These are phyloP conservation scores for Tenebrosternarchus preto DNA, from an alignment of 2,113 vertebrate species.

Conservation along the genomic window DNA sequence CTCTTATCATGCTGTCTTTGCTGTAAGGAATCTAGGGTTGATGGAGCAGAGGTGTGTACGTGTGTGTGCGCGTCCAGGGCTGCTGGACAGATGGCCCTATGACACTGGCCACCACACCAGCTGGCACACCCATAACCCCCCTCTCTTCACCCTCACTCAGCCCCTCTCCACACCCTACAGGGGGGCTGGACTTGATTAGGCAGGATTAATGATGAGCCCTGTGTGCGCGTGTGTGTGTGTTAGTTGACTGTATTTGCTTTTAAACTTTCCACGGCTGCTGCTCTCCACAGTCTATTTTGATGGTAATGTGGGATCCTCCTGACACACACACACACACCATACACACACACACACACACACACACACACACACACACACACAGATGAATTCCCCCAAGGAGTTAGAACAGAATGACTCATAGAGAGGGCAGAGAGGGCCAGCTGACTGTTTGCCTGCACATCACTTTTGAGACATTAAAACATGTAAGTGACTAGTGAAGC, in stretches of 20 bases:
- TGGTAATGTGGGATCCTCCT: constrained; percentile 65
- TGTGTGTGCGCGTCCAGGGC: constrained; percentile 21
- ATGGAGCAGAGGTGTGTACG: constrained; percentile 14
- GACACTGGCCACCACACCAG: constrained; percentile 74
- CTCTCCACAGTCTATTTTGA: constrained; percentile 65
- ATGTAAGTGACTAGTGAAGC: constrained; percentile 15
- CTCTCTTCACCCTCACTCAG: constrained; percentile 52
- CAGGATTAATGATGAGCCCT: constrained; percentile 72
- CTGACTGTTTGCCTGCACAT: constrained; percentile 27
- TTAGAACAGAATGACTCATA: background rate
- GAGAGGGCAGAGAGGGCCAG: constrained; percentile 23
- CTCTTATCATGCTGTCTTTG: background rate
- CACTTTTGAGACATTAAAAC: constrained; percentile 40
- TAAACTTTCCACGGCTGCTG: constrained; percentile 70
- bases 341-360: background rate
- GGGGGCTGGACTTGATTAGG: constrained; percentile 76
- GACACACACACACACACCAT: constrained; percentile 43
- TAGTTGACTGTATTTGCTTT: constrained; percentile 71
- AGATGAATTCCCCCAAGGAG: constrained; percentile 34
- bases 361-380: constrained; percentile 9
- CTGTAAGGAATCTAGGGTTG: constrained; percentile 26
- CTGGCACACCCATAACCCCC: constrained; percentile 67
- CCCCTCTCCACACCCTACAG: constrained; percentile 64
- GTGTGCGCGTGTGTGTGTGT: constrained; percentile 55
- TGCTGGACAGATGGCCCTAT: constrained; percentile 75